Conservation (phyloP, 2,113 vertebrate genomes). For the Odobenus rosmarus region DNA sequence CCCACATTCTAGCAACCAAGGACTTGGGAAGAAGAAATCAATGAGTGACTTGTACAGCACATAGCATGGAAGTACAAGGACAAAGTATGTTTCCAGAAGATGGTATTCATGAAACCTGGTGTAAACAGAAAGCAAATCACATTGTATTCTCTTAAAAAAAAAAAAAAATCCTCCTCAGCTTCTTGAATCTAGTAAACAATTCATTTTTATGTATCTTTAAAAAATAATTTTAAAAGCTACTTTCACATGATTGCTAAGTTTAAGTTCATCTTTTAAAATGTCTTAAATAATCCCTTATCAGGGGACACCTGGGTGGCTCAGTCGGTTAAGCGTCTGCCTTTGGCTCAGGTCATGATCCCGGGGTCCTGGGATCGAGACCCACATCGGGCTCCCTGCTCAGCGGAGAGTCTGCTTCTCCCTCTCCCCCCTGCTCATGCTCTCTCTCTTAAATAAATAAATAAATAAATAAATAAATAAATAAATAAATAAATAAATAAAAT, state of each 20-base stretch:
- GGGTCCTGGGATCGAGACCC: neutral
- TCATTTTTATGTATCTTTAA: neutral
- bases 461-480: neutral
- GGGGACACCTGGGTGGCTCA: neutral
- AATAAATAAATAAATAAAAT: neutral
- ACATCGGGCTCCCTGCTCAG: neutral
- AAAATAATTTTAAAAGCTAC: neutral
- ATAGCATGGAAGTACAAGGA: neutral
- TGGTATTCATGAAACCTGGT: neutral
- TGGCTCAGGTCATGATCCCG: neutral
- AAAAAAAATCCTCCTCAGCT: neutral
- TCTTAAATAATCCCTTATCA: neutral
- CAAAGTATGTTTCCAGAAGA: neutral
- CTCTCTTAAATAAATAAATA: neutral
- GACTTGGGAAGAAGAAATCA: neutral
- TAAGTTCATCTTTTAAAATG: neutral
- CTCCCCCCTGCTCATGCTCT: neutral
- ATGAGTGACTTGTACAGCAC: neutral
- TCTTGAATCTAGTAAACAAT: neutral
- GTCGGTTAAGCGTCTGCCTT: neutral
- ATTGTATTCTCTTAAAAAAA: neutral
- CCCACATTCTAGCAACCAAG: neutral
- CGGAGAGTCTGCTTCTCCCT: neutral
- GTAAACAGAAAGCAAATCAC: neutral
- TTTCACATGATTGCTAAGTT: neutral